phyloP scores from a whole-genome alignment of 2,797 vertebrate genomes.

The Poeciliopsis infans region DNA sequence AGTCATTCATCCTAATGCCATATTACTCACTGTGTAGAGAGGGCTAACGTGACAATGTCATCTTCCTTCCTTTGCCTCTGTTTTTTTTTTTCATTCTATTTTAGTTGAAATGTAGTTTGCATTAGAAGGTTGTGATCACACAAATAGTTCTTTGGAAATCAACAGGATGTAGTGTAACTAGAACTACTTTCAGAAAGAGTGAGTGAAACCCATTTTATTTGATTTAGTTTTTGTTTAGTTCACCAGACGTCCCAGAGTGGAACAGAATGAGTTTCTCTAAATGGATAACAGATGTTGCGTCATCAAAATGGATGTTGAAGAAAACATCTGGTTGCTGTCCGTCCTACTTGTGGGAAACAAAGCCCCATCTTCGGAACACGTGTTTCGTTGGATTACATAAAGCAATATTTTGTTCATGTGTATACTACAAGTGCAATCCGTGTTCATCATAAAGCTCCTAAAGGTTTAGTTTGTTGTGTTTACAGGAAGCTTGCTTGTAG shows the following conservation, averaged over 20 bases:
- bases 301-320: conserved; percentile 7
- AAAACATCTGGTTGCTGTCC: neutral
- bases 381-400: neutral
- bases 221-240: neutral
- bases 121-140: neutral
- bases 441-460: neutral
- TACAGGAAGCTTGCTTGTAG: neutral
- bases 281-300: neutral
- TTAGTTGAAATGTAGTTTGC: neutral
- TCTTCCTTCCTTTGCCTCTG: neutral
- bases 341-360: neutral
- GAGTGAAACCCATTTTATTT: neutral
- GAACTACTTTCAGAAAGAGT: conserved; percentile 6
- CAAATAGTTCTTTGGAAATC: neutral
- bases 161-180: neutral
- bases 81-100: neutral
- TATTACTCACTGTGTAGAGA: conserved; percentile 55
- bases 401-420: neutral
- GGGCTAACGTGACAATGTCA: conserved; percentile 20
- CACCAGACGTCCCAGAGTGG: neutral
- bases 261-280: neutral
- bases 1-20: conserved; percentile 51
- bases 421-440: neutral
- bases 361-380: neutral
- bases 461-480: conserved; percentile 6